Base-by-base conservation (phyloP, 2,797 vertebrate genomes). In the Acipenser transmontanus region DNA sequence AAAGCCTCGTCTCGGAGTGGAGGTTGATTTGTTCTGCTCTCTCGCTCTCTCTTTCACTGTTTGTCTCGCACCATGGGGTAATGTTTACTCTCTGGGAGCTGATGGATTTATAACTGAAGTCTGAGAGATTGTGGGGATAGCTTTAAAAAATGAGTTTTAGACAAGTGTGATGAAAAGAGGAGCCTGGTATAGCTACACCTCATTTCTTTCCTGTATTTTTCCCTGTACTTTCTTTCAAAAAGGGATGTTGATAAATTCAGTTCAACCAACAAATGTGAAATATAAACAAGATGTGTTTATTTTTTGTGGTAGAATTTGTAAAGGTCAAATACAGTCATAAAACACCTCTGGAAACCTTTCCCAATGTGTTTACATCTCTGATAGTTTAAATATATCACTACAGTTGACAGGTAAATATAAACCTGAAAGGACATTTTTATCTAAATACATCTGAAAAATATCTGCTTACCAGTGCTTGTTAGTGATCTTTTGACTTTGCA, bases 41-140 rank as follows among this genome's bases (percentile, higher is more conserved):
- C 54, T 57, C 3, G 12, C 60, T 61, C 47, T 20, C 13, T 12
- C 34, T 61, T 61, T 61, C 8, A 6, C 60, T 20, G 17, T 61
- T 61, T 61, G 60, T 61, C 60, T 61, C 14, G 1, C 60, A 61
- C 17, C 47, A 61, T 8, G 11, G 14, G 34, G 60, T 12, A 10
- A 20, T 61, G 60, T 61, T 61, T 61, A 61, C 17, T 61, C 17
- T 8, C 14, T 61, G 60, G 60, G 60, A 61, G 60, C 60, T 61
- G 60, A 17, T 34, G 60, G 60, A 61, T 61, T 61, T 61, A 12
- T 20, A 17, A 57, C 60, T 61, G n/a, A 8, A 61, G 14, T 34
- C 9, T 61, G 14, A 61, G 17, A 54, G 17, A 61, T 47, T 17
- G 34, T 9, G 34, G 17, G 17, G 9, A 10, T 17, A 61, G 60